These are phyloP conservation scores for Leptinotarsa juncta DNA, from an alignment of 2,888 invertebrate species.

Conservation along the genomic window DNA sequence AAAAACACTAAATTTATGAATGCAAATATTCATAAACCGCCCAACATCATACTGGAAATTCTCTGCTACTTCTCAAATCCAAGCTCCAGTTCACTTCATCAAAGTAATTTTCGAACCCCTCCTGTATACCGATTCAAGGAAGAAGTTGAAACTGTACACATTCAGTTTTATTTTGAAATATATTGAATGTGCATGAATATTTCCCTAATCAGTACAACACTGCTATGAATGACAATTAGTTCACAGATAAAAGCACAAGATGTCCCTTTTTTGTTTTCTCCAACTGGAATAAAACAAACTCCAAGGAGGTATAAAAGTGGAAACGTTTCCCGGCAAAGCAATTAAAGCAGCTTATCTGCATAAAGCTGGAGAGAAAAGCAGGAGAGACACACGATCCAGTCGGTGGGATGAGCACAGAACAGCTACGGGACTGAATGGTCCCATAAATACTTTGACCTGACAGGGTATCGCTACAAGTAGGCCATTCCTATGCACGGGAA, in stretches of 20 bases:
- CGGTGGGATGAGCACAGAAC: conserved; percentile 35
- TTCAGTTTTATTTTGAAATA: neutral
- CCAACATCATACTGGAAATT: too few relatives aligned
- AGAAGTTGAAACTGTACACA: neutral
- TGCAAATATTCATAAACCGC: too few relatives aligned
- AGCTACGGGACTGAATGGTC: conserved; percentile 52
- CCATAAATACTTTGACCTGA: conserved; percentile 62
- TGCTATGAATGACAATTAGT: conserved; percentile 8
- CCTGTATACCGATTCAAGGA: too few relatives aligned
- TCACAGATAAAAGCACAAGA: conserved; percentile 12
- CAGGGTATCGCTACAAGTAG: conserved; percentile 63
- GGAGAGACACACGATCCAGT: conserved; percentile 40
- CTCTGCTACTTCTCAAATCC: too few relatives aligned
- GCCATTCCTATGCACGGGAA: conserved; percentile 65
- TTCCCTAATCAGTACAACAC: conserved; percentile 4
- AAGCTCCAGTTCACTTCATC: too few relatives aligned
- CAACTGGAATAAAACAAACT: conserved; percentile 35
- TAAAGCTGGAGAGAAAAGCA: conserved; percentile 60
- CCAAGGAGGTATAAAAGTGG: conserved; percentile 33
- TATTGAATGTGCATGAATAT: neutral
- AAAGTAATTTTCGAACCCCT: too few relatives aligned
- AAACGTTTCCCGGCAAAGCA: conserved; percentile 48
- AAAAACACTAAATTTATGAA: too few relatives aligned
- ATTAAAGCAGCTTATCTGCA: conserved; percentile 66
- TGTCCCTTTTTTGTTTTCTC: conserved; percentile 27